These are phyloP conservation scores for Nudaria mundana DNA, from an alignment of 2,888 invertebrate species.

Conservation along the genomic window DNA sequence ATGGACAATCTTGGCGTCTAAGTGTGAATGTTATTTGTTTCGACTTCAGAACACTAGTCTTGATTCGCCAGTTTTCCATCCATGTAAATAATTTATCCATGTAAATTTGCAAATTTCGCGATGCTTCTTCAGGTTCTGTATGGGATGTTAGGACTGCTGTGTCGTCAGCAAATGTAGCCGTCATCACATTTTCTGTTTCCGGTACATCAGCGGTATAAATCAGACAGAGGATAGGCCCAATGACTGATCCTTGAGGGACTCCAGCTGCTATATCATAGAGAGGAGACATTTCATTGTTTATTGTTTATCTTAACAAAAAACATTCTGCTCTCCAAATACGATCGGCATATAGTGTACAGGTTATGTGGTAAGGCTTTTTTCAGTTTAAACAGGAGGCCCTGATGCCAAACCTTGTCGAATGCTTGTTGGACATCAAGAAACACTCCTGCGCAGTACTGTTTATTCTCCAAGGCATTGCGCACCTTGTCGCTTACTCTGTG, in stretches of 20 bases:
- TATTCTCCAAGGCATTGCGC: neutral
- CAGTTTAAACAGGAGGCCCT: neutral
- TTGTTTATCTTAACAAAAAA: neutral
- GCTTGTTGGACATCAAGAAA: neutral
- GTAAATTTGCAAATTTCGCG: too few species aligned
- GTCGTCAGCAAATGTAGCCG: neutral
- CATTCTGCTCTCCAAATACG: neutral
- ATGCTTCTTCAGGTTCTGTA: neutral
- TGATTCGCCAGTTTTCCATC: too few species aligned
- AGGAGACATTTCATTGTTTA: neutral
- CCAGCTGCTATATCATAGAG: neutral
- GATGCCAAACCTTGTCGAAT: neutral
- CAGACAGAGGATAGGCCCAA: neutral
- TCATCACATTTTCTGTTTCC: neutral
- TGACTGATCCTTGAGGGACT: neutral
- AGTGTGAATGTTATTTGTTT: too few species aligned
- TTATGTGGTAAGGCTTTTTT: neutral
- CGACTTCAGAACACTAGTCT: too few species aligned
- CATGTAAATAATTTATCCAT: too few species aligned
- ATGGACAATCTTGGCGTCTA: too few species aligned
- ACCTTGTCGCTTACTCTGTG: neutral
- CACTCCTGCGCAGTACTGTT: neutral
- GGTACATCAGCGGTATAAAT: neutral
- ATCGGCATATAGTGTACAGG: neutral
- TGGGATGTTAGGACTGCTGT: neutral